Evolutionary conservation across 2,113 vertebrate species (phyloP).

Genomic region (Eleginops maclovinus): DNA sequence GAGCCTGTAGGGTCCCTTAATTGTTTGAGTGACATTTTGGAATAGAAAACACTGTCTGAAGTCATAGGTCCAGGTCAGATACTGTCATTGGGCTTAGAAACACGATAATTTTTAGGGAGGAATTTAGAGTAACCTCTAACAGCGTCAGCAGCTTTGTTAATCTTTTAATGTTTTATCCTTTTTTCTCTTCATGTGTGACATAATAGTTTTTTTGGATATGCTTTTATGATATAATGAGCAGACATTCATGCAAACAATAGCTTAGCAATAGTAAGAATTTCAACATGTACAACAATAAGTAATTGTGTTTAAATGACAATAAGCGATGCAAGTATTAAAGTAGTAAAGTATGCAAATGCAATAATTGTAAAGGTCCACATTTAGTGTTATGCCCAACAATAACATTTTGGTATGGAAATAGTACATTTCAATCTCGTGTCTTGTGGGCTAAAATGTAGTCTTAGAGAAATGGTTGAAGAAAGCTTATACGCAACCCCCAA

Average conservation of each 20-base stretch:
- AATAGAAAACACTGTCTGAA: not conserved
- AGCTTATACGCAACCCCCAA: not conserved
- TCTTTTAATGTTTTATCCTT: not conserved
- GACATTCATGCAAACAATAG: not conserved
- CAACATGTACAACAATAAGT: not conserved
- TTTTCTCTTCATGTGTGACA: not conserved
- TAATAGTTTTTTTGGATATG: not conserved
- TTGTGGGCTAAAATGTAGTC: not conserved
- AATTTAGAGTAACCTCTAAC: not conserved
- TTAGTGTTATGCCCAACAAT: not conserved
- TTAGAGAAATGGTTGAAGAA: not conserved
- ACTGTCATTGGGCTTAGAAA: slow-evolving; percentile 1
- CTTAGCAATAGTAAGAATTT: not conserved
- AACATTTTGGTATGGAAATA: not conserved
- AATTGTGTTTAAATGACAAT: not conserved
- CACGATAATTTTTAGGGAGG: not conserved
- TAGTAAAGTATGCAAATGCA: not conserved
- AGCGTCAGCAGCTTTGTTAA: not conserved
- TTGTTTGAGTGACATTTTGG: slow-evolving; percentile 27
- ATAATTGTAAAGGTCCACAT: too few relatives aligned
- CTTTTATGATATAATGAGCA: not conserved
- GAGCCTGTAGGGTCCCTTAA: slow-evolving; percentile 23
- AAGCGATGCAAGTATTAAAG: too few relatives aligned
- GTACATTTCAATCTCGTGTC: not conserved
- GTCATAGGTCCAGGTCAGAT: slow-evolving; percentile 1